Conservation (phyloP, 2,888 invertebrate species). For the Aquatica leii region DNA sequence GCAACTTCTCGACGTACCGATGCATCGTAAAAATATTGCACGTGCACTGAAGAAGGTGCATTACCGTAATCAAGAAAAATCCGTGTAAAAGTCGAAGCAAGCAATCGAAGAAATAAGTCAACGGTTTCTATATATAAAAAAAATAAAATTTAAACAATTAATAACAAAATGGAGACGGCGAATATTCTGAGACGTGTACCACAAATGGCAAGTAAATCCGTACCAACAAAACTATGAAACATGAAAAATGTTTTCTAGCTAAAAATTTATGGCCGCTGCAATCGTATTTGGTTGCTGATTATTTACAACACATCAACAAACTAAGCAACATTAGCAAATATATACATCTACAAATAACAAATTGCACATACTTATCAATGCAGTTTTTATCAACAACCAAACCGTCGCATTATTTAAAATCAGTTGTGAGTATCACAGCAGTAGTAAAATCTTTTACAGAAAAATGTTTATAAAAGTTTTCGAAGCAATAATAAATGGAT, state of each 20-base stretch:
- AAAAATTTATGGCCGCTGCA: conserved; percentile 42
- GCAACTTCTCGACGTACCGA: conserved; percentile 13
- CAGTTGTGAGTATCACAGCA: conserved; percentile 57
- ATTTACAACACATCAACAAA: conserved; percentile 20
- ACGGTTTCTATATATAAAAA: too few relatives aligned
- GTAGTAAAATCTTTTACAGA: conserved; percentile 56
- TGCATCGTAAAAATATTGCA: conserved; percentile 5
- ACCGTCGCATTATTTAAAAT: conserved; percentile 22
- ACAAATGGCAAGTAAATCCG: conserved; percentile 23
- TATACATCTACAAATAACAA: conserved; percentile 23
- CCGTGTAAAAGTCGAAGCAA: too few relatives aligned
- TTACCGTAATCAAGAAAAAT: background rate
- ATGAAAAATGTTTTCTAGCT: conserved; percentile 45
- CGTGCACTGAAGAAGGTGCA: background rate
- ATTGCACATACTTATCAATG: conserved; percentile 26
- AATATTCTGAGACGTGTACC: conserved; percentile 3
- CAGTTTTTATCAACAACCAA: conserved; percentile 18
- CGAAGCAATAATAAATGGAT: conserved; percentile 20
- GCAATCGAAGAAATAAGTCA: too few relatives aligned
- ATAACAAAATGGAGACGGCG: background rate
- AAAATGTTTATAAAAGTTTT: conserved; percentile 29
- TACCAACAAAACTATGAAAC: conserved; percentile 24
- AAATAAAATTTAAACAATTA: background rate
- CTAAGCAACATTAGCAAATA: conserved; percentile 30
- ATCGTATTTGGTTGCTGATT: conserved; percentile 27